Conservation (phyloP, 2,113 vertebrate species). For the Callionymus lyra region DNA sequence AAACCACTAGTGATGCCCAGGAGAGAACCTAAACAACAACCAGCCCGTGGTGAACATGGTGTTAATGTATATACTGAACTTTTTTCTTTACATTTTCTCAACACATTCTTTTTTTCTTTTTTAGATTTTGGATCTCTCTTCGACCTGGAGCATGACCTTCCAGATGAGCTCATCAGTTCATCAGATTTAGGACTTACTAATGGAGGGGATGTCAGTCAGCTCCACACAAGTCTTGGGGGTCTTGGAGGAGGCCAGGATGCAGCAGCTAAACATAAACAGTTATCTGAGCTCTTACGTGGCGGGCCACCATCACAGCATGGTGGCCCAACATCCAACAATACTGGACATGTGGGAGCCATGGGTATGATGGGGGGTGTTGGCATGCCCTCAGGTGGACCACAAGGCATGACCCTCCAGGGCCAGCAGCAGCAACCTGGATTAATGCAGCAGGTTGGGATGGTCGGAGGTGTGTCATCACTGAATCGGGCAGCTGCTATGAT, state of each 20-base stretch:
- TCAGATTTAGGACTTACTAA: constrained; percentile 85
- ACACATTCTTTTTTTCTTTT: constrained; percentile 2
- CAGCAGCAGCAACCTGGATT: constrained; percentile 68
- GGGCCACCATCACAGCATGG: constrained; percentile 71
- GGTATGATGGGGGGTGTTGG: constrained; percentile 55
- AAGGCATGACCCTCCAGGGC: constrained; percentile 49
- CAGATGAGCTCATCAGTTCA: constrained; percentile 94
- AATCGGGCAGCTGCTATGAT: constrained; percentile 62
- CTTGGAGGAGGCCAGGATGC: constrained; percentile 75
- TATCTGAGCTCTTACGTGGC: constrained; percentile 86
- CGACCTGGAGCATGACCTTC: constrained; percentile 95
- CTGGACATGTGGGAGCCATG: constrained; percentile 45
- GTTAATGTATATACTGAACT: too few species aligned
- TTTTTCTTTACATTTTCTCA: background rate
- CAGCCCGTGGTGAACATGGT: too few species aligned
- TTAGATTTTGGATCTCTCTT: constrained; percentile 94
- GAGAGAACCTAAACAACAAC: constrained; percentile 13
- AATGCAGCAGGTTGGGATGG: constrained; percentile 72
- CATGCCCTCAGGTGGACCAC: constrained; percentile 43
- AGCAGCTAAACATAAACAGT: constrained; percentile 94
- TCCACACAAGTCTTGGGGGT: constrained; percentile 78
- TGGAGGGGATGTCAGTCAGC: constrained; percentile 81
- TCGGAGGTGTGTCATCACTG: constrained; percentile 42
- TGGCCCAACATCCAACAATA: constrained; percentile 56
- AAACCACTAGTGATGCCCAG: constrained; percentile 44